phyloP scores from a whole-genome alignment of 2,797 vertebrate genomes.

The Pipistrellus nathusii region DNA sequence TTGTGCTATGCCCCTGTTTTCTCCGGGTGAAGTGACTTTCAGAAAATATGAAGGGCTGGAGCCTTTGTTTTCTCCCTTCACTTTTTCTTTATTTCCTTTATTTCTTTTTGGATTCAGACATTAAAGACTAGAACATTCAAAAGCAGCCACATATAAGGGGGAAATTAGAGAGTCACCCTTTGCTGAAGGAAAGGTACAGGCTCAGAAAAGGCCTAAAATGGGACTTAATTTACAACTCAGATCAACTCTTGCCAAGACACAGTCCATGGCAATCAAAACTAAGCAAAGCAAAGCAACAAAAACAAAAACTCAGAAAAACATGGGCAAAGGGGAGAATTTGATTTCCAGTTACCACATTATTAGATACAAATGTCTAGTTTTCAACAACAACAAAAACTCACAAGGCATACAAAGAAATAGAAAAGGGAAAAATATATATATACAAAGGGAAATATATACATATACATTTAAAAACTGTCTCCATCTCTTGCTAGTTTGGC shows the following conservation, averaged over 20 bases:
- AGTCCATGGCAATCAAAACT: not conserved
- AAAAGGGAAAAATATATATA: not conserved
- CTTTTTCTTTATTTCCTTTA: not conserved
- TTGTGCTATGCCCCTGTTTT: not conserved
- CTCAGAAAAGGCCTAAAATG: not conserved
- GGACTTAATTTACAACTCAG: not conserved
- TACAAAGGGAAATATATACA: too few species aligned
- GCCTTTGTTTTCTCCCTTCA: not conserved
- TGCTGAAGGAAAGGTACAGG: not conserved
- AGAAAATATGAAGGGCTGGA: not conserved
- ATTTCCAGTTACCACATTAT: not conserved
- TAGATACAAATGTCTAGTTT: not conserved
- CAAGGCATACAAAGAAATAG: not conserved
- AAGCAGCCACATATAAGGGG: not conserved
- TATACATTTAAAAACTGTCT: too few species aligned
- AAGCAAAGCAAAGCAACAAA: not conserved
- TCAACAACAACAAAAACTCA: not conserved
- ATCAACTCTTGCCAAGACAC: not conserved
- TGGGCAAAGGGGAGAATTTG: not conserved
- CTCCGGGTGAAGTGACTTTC: not conserved
- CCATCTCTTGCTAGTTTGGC: too few species aligned
- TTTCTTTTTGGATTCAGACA: not conserved
- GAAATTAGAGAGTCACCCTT: not conserved
- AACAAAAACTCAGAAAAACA: not conserved
- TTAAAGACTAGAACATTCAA: not conserved